Conservation (phyloP, 2,888 invertebrate species). For the Aleiodes alternator region DNA sequence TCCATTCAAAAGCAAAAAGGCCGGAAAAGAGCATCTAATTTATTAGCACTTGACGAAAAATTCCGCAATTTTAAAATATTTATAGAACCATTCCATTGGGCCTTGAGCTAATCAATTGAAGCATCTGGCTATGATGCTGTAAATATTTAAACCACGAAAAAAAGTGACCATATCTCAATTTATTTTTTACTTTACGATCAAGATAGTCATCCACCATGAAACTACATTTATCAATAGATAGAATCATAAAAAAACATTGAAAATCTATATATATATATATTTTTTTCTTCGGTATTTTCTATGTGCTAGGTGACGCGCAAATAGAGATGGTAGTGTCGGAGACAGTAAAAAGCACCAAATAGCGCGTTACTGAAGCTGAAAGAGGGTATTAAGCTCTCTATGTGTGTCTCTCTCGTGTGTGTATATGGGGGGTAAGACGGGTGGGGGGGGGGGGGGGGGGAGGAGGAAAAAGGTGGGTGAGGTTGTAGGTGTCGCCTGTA, state of each 20-base stretch:
- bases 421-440: neutral
- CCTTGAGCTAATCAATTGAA: no score
- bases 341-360: slow-evolving; percentile 19
- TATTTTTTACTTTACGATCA: neutral
- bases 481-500: slow-evolving; percentile 62
- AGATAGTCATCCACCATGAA: neutral
- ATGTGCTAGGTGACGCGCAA: neutral
- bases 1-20: no score
- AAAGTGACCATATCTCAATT: neutral
- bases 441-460: no score
- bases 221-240: neutral
- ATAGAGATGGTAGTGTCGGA: neutral
- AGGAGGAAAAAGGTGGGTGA: slow-evolving; percentile 26
- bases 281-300: slow-evolving; percentile 5
- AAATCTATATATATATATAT: neutral
- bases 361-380: slow-evolving; percentile 27
- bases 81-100: neutral
- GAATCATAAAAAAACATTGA: neutral
- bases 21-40: no score
- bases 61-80: no score
- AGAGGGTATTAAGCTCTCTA: slow-evolving; percentile 40
- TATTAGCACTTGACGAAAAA: no score
- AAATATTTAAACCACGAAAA: slow-evolving; percentile 32
- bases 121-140: neutral
- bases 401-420: no score